Percentiles rank a stretch among this genome's conserved stretches.
phyloP scores from a whole-genome alignment of 2,888 invertebrate species.

The Ceratothoa steindachneri region DNA sequence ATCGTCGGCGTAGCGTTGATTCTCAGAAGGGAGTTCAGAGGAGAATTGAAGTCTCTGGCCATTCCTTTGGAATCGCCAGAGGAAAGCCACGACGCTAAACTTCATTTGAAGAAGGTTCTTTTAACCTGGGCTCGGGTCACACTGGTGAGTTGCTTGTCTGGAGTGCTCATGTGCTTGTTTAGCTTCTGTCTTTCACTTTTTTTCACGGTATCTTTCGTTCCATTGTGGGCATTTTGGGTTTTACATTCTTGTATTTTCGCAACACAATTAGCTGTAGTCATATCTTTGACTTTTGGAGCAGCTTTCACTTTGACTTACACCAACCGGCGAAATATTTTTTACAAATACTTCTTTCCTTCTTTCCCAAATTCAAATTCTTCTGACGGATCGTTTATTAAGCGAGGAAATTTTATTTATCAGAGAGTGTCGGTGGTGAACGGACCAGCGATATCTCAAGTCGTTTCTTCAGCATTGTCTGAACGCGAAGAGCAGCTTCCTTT shows the following conservation, averaged over 20 bases:
- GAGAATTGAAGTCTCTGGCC: constrained; percentile 39
- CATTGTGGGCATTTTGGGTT: constrained; percentile 21
- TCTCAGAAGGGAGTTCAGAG: constrained; percentile 33
- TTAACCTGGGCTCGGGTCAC: constrained; percentile 5
- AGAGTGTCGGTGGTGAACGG: constrained; percentile 44
- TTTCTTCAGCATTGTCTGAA: constrained; percentile 15
- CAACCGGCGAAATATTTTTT: constrained; percentile 19
- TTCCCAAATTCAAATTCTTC: neutral
- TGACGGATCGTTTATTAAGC: constrained; percentile 2
- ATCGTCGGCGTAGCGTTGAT: constrained; percentile 20
- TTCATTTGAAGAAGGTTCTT: constrained; percentile 13
- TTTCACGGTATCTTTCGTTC: constrained; percentile 17
- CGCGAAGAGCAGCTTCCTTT: constrained; percentile 3
- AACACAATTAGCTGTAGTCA: constrained; percentile 15
- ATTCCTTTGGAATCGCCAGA: constrained; percentile 26
- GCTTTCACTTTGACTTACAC: constrained; percentile 32
- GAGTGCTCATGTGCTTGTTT: constrained; percentile 10
- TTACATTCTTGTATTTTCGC: constrained; percentile 9
- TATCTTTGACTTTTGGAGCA: constrained; percentile 25
- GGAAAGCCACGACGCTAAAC: constrained; percentile 1
- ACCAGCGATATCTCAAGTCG: constrained; percentile 32
- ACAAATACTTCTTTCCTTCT: constrained; percentile 26
- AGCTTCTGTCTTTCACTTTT: constrained; percentile 22
- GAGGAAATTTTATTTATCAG: constrained; percentile 33
- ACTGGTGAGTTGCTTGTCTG: constrained; percentile 4